Percentiles rank a stretch among this genome's conserved stretches.
Evolutionary conservation across 2,797 vertebrate species (phyloP).

Genomic region (Danio choprae): DNA sequence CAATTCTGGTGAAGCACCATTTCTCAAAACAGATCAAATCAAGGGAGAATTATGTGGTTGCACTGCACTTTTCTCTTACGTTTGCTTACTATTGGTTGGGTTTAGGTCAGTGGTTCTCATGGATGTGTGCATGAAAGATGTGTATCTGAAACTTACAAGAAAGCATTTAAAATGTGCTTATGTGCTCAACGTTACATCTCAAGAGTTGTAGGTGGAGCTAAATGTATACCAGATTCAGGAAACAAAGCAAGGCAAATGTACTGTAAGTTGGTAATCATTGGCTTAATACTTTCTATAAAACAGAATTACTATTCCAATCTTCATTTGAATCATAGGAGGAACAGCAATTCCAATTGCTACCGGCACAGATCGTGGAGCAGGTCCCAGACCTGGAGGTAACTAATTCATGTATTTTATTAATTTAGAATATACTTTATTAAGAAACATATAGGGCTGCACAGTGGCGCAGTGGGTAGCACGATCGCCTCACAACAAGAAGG

Average conservation of each 20-base stretch:
- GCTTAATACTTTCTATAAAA: not conserved
- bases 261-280: constrained; percentile 5
- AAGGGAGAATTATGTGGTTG: no score
- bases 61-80: no score
- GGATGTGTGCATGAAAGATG: no score
- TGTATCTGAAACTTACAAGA: no score
- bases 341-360: constrained; percentile 40
- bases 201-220: constrained; percentile 34
- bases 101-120: no score
- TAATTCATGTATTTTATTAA: not conserved
- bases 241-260: constrained; percentile 47
- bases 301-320: not conserved
- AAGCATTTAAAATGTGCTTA: constrained; percentile 3
- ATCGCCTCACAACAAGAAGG: no score
- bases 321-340: constrained; percentile 40
- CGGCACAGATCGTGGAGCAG: constrained; percentile 29
- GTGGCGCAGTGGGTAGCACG: no score
- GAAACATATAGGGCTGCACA: no score
- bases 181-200: not conserved
- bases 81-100: no score
- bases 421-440: not conserved
- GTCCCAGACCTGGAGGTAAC: constrained; percentile 36
- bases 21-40: no score
- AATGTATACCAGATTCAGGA: constrained; percentile 40
- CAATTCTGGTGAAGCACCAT: no score